These are phyloP conservation scores for Pseudorectes ferrugineus DNA, from an alignment of 2,113 vertebrate species.

Conservation along the genomic window DNA sequence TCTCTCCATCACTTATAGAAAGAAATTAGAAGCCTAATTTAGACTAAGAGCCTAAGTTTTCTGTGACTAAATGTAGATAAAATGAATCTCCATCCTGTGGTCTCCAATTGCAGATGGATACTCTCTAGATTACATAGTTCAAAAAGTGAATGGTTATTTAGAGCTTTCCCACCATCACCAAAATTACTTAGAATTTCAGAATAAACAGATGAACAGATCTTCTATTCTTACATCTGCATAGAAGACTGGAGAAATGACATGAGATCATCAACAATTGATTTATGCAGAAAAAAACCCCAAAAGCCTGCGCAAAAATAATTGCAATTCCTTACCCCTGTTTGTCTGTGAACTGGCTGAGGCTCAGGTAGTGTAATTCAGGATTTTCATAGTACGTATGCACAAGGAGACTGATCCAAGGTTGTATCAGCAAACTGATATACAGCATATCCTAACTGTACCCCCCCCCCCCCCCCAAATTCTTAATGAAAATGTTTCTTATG, in stretches of 20 bases:
- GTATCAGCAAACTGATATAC: not conserved
- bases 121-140: not conserved
- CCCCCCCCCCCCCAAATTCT: fast-evolving
- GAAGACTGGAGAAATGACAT: not conserved
- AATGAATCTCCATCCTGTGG: not conserved
- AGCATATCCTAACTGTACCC: not conserved
- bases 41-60: not conserved
- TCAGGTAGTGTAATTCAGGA: not conserved
- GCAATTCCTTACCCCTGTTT: not conserved
- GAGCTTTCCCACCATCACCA: not conserved
- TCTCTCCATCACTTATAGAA: not conserved
- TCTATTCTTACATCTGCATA: not conserved
- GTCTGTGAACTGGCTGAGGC: not conserved
- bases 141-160: not conserved
- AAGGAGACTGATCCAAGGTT: not conserved
- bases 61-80: not conserved
- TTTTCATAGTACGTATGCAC: not conserved
- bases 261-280: not conserved
- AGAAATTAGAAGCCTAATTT: not conserved
- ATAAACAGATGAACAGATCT: not conserved
- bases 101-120: not conserved
- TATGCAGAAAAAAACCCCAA: not conserved
- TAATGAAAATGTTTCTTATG: not conserved
- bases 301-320: not conserved
- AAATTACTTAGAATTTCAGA: not conserved